Percentiles rank a stretch among this genome's conserved stretches.
These are phyloP conservation scores for Hemiscyllium ocellatum DNA, from an alignment of 2,113 vertebrate species.

Conservation along the genomic window DNA sequence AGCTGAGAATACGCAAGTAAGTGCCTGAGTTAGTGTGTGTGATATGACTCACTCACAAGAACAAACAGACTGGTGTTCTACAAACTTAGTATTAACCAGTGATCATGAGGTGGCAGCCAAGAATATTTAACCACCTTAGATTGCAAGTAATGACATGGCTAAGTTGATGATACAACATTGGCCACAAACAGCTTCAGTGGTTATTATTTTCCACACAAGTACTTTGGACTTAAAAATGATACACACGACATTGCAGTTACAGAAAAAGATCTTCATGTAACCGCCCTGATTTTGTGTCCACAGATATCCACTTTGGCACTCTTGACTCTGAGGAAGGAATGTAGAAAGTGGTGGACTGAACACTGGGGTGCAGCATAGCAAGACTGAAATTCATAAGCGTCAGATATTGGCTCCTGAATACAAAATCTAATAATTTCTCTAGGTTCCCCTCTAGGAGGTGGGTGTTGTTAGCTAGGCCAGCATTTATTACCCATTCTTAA, in stretches of 20 bases:
- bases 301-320: not conserved
- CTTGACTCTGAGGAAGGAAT: not conserved
- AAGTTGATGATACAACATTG: not conserved
- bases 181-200: constrained; percentile 28
- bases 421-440: not conserved
- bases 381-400: not conserved
- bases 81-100: not conserved
- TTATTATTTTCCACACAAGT: constrained; percentile 13
- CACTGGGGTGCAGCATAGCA: not conserved
- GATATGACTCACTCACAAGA: constrained; percentile 31
- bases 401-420: not conserved
- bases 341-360: not conserved
- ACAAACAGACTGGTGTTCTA: not conserved
- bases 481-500: no score
- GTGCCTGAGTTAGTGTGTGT: not conserved
- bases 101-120: constrained; percentile 16
- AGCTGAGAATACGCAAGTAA: not conserved
- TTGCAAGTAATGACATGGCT: not conserved
- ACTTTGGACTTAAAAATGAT: not conserved
- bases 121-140: not conserved
- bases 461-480: no score
- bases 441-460: not conserved
- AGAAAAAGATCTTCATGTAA: not conserved
- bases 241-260: not conserved
- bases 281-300: not conserved